phyloP scores from a whole-genome alignment of 2,888 invertebrate genomes.

The Lasioglossum vierecki region DNA sequence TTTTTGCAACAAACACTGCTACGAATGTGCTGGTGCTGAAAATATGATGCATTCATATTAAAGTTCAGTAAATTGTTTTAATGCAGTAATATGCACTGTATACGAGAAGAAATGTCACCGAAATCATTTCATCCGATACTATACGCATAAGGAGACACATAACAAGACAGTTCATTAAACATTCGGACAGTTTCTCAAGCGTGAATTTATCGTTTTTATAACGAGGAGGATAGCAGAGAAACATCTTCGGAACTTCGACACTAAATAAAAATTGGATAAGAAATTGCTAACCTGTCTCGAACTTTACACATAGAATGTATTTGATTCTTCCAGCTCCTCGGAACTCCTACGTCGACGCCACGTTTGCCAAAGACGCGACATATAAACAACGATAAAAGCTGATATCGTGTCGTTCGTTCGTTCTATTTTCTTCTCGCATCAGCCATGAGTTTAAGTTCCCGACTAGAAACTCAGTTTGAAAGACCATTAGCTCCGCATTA shows the following conservation, averaged over 20 bases:
- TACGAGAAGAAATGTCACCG: background rate
- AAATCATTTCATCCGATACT: background rate
- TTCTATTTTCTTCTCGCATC: background rate
- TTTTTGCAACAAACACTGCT: constrained; percentile 34
- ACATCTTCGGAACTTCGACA: constrained; percentile 42
- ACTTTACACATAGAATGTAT: constrained; percentile 47
- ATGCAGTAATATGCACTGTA: background rate
- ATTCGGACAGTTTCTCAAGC: background rate
- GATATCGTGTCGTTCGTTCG: constrained; percentile 30
- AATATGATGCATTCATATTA: background rate
- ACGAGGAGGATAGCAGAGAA: constrained; percentile 8
- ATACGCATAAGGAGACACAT: background rate
- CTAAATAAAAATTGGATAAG: constrained; percentile 57
- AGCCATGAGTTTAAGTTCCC: background rate
- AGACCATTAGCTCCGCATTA: too few relatives aligned
- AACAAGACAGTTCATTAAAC: too few relatives aligned
- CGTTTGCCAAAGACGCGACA: constrained; percentile 39
- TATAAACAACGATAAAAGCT: constrained; percentile 39
- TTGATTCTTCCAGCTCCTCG: constrained; percentile 50
- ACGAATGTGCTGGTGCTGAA: constrained; percentile 17
- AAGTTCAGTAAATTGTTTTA: constrained; percentile 1
- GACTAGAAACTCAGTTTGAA: too few relatives aligned
- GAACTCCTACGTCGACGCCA: constrained; percentile 43
- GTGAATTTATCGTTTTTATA: constrained; percentile 28
- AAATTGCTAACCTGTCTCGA: constrained; percentile 51